A percentile compares a stretch with the other conserved stretches of the same genome.
Evolutionary conservation across 1,140 invertebrate species (phyloP).

Genomic region (Drosophila cardini): DNA sequence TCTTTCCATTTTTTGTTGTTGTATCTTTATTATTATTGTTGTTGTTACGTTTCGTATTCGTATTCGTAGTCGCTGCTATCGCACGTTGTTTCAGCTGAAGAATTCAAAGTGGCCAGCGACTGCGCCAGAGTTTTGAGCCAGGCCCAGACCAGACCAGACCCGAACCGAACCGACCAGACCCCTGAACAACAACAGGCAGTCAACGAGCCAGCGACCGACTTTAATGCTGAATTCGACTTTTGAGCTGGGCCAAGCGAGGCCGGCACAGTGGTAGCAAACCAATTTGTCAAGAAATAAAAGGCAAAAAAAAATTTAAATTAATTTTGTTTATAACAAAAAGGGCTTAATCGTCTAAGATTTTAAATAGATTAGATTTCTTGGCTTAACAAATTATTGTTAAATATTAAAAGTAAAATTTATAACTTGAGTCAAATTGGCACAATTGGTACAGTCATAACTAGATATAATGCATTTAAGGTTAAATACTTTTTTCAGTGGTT

Average conservation of each 20-base stretch:
- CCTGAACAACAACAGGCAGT: conserved; percentile 51
- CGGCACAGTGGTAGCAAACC: conserved; percentile 56
- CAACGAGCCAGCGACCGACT: conserved; percentile 63
- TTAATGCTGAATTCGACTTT: conserved; percentile 75
- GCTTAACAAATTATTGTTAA: too few relatives aligned
- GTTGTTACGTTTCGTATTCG: conserved; percentile 33
- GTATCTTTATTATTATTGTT: conserved; percentile 28
- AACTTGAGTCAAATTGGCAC: too few relatives aligned
- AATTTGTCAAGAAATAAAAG: background rate
- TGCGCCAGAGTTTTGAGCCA: conserved; percentile 35
- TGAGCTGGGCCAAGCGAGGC: conserved; percentile 49
- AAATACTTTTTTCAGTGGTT: too few relatives aligned
- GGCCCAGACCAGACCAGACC: conserved; percentile 33
- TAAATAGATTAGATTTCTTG: too few relatives aligned
- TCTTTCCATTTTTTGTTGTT: conserved; percentile 19
- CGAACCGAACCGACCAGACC: conserved; percentile 10
- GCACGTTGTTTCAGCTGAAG: conserved; percentile 70
- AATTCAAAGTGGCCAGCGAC: conserved; percentile 70
- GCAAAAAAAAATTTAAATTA: background rate
- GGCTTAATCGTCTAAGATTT: too few relatives aligned
- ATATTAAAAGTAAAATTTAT: too few relatives aligned
- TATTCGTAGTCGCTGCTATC: conserved; percentile 49
- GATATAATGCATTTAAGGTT: too few relatives aligned
- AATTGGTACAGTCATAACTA: too few relatives aligned
- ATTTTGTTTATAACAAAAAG: too few relatives aligned